Evolutionary conservation across 2,797 vertebrate species (phyloP).

Genomic region (Xerus rutilus): DNA sequence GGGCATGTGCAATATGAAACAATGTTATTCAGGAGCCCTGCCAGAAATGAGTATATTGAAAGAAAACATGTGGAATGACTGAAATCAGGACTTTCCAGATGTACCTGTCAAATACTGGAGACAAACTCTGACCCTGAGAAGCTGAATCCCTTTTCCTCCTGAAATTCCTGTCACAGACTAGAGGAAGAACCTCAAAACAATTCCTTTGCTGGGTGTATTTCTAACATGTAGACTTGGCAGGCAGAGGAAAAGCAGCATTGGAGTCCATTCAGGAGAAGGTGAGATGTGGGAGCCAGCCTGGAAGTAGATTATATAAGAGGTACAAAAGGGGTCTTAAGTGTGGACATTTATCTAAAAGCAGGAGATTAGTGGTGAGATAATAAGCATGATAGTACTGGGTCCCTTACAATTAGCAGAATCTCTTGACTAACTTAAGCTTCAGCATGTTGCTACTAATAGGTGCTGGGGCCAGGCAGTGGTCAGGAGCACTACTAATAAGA

Average conservation of each 20-base stretch:
- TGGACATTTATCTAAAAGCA: not conserved
- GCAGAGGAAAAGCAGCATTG: not conserved
- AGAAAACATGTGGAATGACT: not conserved
- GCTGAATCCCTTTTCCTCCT: not conserved
- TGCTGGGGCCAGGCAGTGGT: not conserved
- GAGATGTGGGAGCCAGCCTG: too few species aligned
- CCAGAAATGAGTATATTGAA: not conserved
- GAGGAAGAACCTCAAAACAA: not conserved
- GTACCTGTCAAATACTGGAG: not conserved
- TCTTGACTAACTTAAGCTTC: not conserved
- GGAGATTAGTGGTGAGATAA: not conserved
- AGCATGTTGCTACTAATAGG: not conserved
- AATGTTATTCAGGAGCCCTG: not conserved
- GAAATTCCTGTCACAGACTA: not conserved
- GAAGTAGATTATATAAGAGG: not conserved
- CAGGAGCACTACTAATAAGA: not conserved
- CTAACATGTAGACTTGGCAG: not conserved
- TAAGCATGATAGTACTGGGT: not conserved
- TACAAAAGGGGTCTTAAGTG: not conserved
- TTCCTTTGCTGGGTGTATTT: not conserved
- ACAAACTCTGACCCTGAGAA: not conserved
- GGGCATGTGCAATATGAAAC: not conserved
- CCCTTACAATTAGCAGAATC: not conserved
- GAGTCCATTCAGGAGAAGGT: not conserved
- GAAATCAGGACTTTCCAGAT: not conserved